Base-by-base conservation (phyloP, 2,113 vertebrate species). In the Halichoeres trimaculatus region DNA sequence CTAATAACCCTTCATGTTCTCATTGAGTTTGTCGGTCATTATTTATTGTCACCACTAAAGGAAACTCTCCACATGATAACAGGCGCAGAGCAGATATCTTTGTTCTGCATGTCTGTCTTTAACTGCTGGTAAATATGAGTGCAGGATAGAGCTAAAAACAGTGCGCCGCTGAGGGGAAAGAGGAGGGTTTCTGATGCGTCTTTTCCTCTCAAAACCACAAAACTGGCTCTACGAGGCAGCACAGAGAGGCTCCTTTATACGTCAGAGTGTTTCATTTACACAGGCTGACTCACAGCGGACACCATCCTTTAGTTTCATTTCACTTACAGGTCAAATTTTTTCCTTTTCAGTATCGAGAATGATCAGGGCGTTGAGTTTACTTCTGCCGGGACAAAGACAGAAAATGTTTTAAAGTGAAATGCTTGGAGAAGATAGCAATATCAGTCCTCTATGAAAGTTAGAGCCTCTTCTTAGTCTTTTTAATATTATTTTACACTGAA, bases 191-290 rank as follows among this genome's bases (percentile, higher is more conserved):
- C 76, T 80, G 62, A 1, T 60, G 53, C 40, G 66, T 78, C 74
- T 84, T 74, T 80, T 82, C 76, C 74, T 83, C 74, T 54, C 10
- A 36, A 79, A 88, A 80, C 74, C 76, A 57, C 84, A 85, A 19
- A 24, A 17, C 11, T 36, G 17, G 19, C 35, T 14, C 59, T 51
- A 2, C n/a, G 45, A 43, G 13, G 43, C 55, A 22, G 17, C 47
- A 13, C 13, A 68, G 45, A 30, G 50, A 67, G 34, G 48, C 43
- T n/a, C 0, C 20, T n/a, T 0, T 30, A 23, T 58, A 4, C 60
- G 23, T 45, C 45, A 7, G 22, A 20, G 38, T 30, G 4, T 69
- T 72, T 77, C 47, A 51, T 59, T 43, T 58, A 40, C 52, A 47
- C 35, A 16, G 1, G 36, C 24, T 68, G 62, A 60, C 71, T 59